Evolutionary conservation across 53 echinoderm and acorn worm genomes (phyloP).

Genomic region (Patiria pectinifera): DNA sequence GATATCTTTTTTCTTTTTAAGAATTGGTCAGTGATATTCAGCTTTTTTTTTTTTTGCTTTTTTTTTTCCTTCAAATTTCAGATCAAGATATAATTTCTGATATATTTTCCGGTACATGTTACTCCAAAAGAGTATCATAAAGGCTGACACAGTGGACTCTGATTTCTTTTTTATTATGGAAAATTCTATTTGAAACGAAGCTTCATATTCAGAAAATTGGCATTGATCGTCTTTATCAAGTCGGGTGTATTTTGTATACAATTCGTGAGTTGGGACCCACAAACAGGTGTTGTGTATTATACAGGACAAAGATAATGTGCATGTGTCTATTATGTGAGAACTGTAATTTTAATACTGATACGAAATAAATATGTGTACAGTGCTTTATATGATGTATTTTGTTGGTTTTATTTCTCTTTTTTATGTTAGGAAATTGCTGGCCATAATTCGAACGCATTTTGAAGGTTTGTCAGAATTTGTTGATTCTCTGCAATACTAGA

Average conservation of each 20-base stretch:
- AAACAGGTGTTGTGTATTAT: not conserved
- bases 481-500: too few species aligned
- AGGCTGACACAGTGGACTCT: too few species aligned
- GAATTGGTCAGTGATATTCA: too few species aligned
- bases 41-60: too few species aligned
- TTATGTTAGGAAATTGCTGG: too few species aligned
- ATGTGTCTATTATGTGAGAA: slow-evolving; percentile 41
- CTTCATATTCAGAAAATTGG: not conserved
- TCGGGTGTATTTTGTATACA: slow-evolving; percentile 17
- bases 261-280: not conserved
- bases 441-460: too few species aligned
- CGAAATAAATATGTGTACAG: slow-evolving; percentile 42
- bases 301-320: slow-evolving; percentile 29
- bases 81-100: too few species aligned
- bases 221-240: not conserved
- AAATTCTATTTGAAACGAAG: not conserved
- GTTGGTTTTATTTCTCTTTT: not conserved
- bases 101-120: too few species aligned
- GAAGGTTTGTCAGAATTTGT: too few species aligned
- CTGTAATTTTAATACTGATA: slow-evolving; percentile 56
- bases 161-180: not conserved
- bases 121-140: too few species aligned
- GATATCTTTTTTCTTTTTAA: too few species aligned
- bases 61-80: too few species aligned
- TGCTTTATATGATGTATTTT: slow-evolving; percentile 14